Conservation (phyloP, 2,113 vertebrate genomes). For the Neogale vison region DNA sequence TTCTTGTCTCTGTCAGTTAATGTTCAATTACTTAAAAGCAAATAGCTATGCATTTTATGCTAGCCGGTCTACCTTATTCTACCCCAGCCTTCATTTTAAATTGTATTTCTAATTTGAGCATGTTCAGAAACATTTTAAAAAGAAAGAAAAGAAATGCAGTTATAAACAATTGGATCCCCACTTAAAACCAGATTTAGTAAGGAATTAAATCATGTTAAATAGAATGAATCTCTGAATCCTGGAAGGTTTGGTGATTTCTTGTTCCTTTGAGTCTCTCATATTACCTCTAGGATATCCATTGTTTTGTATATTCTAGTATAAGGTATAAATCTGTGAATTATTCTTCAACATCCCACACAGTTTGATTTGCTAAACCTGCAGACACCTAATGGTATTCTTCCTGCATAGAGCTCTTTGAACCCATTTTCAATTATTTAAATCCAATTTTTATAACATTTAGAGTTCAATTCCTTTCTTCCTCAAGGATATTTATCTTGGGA, state of each 20-base stretch:
- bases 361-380: neutral
- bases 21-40: neutral
- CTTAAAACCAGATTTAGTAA: neutral
- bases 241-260: neutral
- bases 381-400: neutral
- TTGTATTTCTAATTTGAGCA: neutral
- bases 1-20: neutral
- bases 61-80: neutral
- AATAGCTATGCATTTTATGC: neutral
- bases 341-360: neutral
- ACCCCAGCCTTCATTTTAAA: neutral
- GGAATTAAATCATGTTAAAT: neutral
- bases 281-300: neutral
- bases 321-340: neutral
- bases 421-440: neutral
- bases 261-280: neutral
- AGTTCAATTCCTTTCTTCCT: neutral
- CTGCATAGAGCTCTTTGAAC: neutral
- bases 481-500: neutral
- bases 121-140: slow-evolving; percentile 11
- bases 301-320: neutral
- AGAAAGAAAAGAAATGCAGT: neutral
- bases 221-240: neutral
- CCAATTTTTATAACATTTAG: neutral
- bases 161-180: neutral